Base-by-base conservation (phyloP, 2,113 vertebrate species). In the Anhinga rufa region DNA sequence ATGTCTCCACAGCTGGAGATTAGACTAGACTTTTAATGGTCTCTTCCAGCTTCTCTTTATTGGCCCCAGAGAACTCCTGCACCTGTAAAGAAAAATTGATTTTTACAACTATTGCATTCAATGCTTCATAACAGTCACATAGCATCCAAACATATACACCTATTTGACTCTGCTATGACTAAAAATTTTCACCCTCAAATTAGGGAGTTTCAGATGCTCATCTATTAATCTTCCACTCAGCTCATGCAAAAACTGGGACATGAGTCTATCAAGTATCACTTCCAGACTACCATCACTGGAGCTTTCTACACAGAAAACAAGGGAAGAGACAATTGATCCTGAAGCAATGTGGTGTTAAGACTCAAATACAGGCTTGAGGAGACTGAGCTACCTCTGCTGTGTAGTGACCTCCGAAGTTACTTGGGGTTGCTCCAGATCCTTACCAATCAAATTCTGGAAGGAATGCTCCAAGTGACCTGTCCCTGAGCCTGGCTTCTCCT, bases 21-120 rank as follows among this genome's bases (percentile, higher is more conserved):
- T 92, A 98, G 72, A 95, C 52, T 36, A 97, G 93, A 52, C 95
- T 97, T 95, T 95, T 97, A 90, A 98, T 98, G 87, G 93, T 98
- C 69, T 98, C 97, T 97, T 98, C 98, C 96, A 98, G 97, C 92
- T 98, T 98, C 60, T 97, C 97, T 95, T 97, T 97, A 96, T 98
- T 98, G 83, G 98, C 98, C 71, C 98, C 98, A 83, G 98, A 98
- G 89, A 98, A 98, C 40, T 98, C 98, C 82, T 97, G 93, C 94
- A 98, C 97, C 98, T 98, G 97, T 93, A 89, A 97, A 72, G 55
- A 90, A 19, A 94, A 19, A 86, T 7, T 26, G 5, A 19, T 57
- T 81, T 92, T 95, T 76, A 97, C 40, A 89, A 84, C 12, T 21
- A 17, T n/a, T 68, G 36, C 34, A 91, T 70, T 71, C n/a, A 86